Percentiles rank a stretch among this genome's conserved stretches.
phyloP scores from a whole-genome alignment of 2,888 invertebrate genomes.

The Buathra laborator region DNA sequence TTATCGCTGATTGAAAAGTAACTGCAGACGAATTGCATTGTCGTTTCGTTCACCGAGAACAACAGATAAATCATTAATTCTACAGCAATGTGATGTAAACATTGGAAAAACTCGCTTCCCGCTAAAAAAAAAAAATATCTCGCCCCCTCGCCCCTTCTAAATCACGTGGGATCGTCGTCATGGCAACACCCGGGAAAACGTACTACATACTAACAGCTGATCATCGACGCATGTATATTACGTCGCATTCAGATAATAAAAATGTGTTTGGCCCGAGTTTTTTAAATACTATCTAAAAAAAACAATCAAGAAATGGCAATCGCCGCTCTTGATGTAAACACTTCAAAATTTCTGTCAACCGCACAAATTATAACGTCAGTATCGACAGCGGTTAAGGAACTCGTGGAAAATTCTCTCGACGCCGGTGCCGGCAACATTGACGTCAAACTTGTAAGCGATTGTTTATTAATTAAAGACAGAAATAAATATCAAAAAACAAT shows the following conservation, averaged over 20 bases:
- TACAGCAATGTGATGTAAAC: neutral
- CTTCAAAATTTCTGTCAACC: conserved; percentile 86
- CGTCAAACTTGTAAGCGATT: conserved; percentile 84
- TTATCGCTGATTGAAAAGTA: too few species aligned
- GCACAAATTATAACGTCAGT: conserved; percentile 87
- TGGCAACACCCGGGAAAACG: neutral
- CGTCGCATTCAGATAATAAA: neutral
- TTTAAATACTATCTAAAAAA: neutral
- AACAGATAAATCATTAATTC: neutral
- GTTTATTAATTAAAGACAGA: neutral
- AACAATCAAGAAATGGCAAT: conserved; percentile 78
- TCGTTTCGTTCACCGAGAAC: neutral
- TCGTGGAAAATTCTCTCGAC: conserved; percentile 90
- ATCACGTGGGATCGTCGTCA: neutral
- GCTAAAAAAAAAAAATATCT: neutral
- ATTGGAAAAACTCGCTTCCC: neutral
- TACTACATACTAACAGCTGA: neutral
- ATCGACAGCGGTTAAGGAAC: conserved; percentile 88
- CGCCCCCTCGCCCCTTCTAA: neutral
- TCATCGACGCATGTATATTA: neutral
- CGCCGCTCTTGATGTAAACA: conserved; percentile 78
- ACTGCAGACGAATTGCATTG: neutral
- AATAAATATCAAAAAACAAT: too few species aligned
- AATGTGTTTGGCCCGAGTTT: neutral
- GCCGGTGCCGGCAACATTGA: conserved; percentile 88